Conservation (phyloP, 2,113 vertebrate genomes). For the Glareola pratincola region DNA sequence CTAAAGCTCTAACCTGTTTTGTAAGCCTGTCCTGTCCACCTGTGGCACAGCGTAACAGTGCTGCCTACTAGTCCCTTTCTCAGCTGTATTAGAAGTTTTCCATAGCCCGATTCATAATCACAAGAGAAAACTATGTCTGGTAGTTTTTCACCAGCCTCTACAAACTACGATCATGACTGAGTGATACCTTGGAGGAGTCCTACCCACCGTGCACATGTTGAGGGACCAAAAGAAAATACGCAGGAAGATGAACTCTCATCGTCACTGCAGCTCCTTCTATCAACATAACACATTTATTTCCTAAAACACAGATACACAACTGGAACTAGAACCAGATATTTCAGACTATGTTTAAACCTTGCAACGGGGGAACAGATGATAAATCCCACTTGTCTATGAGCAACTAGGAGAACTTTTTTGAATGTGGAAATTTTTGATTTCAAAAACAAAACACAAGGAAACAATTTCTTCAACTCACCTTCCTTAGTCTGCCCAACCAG, state of each 20-base stretch:
- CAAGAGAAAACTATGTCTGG: background rate
- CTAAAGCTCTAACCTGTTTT: background rate
- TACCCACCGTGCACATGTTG: background rate
- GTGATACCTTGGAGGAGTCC: background rate
- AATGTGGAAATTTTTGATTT: background rate
- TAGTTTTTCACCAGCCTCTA: background rate
- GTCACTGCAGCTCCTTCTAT: background rate
- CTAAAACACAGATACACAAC: background rate
- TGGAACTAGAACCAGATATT: background rate
- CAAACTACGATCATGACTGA: background rate
- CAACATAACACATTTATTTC: background rate
- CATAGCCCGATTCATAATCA: background rate
- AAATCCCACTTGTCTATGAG: background rate
- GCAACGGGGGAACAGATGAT: background rate
- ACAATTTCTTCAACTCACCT: background rate
- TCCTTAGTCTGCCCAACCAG: background rate
- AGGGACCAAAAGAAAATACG: background rate
- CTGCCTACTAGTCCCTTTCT: background rate
- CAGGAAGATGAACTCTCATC: background rate
- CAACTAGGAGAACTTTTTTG: background rate
- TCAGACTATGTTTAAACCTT: background rate
- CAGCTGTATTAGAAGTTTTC: background rate
- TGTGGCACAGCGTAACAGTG: background rate
- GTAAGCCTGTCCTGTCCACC: background rate
- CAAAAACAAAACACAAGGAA: background rate